Base-by-base conservation (phyloP, 2,113 vertebrate species). In the Capra hircus region DNA sequence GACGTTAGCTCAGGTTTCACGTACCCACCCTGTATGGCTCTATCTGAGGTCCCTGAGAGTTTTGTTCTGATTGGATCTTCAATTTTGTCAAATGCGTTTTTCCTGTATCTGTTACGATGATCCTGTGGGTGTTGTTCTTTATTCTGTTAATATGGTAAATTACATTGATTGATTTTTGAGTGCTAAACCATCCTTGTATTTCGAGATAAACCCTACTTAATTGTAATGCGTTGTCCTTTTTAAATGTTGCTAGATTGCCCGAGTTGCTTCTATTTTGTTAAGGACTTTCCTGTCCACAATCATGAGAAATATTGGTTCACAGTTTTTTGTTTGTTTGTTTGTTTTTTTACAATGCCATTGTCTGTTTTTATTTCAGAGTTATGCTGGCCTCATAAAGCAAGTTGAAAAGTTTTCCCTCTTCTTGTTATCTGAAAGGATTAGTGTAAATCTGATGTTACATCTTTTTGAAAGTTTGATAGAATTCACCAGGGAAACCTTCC, bases 21-120 rank as follows among this genome's bases (percentile, higher is more conserved):
- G 0, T 0, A 2, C 2, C 4, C 5, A 5, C 30, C 11, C 7
- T 5, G 1, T 0, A 0, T 13, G 3, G 48, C 50, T 77, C 96
- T 74, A 1, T 5, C 27, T 28, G 1, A 6, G 5, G 40, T 52
- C 40, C 16, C 85, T 2, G 33, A 21, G 53, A 28, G 6, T 17
- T 23, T 52, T n/a, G 0, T 21, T 48, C 6, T 4, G 67, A 23
- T 23, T 21, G 33, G n/a, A 4, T 19, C 23, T 55, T 71, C 11
- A 57, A 21, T 86, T 64, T 19, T 36, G 30, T 23, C 23, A n/a
- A 28, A n/a, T 23, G 21, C 19, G 7, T 28, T 55, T 17, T 40
- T 52, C 50, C 81, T 77, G 25, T 8, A 14, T 78, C 88, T 9
- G 1, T 88, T 50, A 28, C 52, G 19, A 14, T 2, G 30, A 80